Base-by-base conservation (phyloP, 2,888 invertebrate species). In the Cetonia aurata region DNA sequence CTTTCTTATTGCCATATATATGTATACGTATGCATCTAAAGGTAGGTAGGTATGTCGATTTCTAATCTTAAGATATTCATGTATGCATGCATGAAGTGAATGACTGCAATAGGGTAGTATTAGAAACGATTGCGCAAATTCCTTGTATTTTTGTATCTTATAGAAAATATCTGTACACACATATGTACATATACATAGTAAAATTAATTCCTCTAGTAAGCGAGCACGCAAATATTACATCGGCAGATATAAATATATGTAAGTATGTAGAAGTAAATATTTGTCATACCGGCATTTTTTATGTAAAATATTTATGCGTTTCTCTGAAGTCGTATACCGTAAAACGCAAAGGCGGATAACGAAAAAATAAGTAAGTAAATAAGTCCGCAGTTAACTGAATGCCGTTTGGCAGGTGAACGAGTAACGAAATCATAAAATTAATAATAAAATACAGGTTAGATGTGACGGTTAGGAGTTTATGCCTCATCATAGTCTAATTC, bases 401-500 rank as follows among this genome's bases (percentile, higher is more conserved):
- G 62, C 50, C 62, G 37, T 50, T 65, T 50, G 62, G 62, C 50
- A 52, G 62, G 62, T 65, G 62, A 50, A 33, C 62, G 50, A 50
- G 52, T 65, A 66, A 67, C 67, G 67, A 56, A 48, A 56, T 46
- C 69, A 69, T 60, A 60, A 69, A 69, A 62, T 69, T 55, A 65
- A 72, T 68, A 70, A 69, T 71, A 72, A 72, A 72, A 71, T 71
- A 42, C 70, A 69, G 50, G 72, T 57, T 71, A 71, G 71, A 66
- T 52, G 66, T 69, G 75, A 75, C 70, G 72, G 72, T 75, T 73
- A 73, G 72, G 72, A 72, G 72, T 67, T 62, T 72, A 69, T 75
- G 71, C 71, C 75, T 69, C 59, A 69, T 46, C 67, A 66, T 73
- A 72, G 72, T 75, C 75, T 75, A 75, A 75, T 75, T 71, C 66